phyloP scores from a whole-genome alignment of 2,113 vertebrate genomes.

The Sardina pilchardus region DNA sequence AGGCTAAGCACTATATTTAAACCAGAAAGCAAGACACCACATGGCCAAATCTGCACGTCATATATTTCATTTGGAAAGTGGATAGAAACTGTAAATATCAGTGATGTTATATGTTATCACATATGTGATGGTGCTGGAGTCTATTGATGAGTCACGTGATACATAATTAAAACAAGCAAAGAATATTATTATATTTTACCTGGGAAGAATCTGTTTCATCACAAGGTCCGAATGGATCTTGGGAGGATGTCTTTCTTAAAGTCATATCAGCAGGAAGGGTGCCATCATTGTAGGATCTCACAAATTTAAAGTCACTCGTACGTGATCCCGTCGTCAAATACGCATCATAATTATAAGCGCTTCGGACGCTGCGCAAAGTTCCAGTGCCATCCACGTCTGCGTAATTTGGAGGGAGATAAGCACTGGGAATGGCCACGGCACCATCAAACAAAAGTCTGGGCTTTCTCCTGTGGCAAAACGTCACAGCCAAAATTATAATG shows the following conservation, averaged over 20 bases:
- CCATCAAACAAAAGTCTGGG: conserved; percentile 39
- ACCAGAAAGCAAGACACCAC: too few species aligned
- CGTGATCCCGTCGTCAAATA: conserved; percentile 38
- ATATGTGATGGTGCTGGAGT: too few species aligned
- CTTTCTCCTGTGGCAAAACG: conserved; percentile 41
- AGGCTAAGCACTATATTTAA: too few species aligned
- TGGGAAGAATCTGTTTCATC: background rate
- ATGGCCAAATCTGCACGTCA: too few species aligned
- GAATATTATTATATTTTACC: background rate
- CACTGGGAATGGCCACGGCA: conserved; percentile 23
- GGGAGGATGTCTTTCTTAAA: background rate
- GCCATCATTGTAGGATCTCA: conserved; percentile 36
- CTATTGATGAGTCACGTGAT: too few species aligned
- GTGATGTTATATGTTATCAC: too few species aligned
- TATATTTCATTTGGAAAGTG: too few species aligned
- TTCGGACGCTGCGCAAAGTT: background rate
- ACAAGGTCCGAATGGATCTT: background rate
- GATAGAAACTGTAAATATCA: too few species aligned
- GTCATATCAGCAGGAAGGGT: conserved; percentile 30
- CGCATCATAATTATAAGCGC: conserved; percentile 41
- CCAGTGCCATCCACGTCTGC: conserved; percentile 17
- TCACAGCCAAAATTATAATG: conserved; percentile 59
- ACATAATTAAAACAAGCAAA: background rate
- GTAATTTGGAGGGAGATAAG: conserved; percentile 32
- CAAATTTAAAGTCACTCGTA: conserved; percentile 41